Conservation (phyloP, 2,113 vertebrate species). For the Agelaius tricolor region DNA sequence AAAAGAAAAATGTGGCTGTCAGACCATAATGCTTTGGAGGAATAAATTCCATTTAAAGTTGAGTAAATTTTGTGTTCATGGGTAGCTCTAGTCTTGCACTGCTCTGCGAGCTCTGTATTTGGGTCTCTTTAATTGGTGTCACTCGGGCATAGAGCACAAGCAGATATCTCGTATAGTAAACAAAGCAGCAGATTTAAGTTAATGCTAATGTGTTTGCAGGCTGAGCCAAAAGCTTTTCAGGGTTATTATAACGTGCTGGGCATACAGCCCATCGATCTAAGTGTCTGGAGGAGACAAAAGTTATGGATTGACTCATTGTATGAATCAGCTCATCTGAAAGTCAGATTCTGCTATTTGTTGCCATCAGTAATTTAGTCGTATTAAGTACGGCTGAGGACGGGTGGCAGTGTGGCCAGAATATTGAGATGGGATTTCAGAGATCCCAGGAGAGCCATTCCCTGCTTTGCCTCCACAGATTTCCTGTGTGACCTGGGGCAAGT, state of each 20-base stretch:
- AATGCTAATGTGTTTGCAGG: constrained; percentile 72
- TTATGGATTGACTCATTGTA: constrained; percentile 67
- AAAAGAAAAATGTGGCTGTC: not conserved
- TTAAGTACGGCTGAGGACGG: not conserved
- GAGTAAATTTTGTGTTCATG: not conserved
- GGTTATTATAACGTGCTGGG: constrained; percentile 71
- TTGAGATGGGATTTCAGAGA: not conserved
- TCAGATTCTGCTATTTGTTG: constrained; percentile 51
- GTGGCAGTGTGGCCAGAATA: not conserved
- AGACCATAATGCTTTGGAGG: not conserved
- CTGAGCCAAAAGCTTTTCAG: constrained; percentile 69
- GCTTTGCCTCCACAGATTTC: not conserved
- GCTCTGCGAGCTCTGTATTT: not conserved
- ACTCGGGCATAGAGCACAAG: constrained; percentile 30
- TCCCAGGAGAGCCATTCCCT: constrained; percentile 2
- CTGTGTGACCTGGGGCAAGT: not conserved
- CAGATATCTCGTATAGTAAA: constrained; percentile 63
- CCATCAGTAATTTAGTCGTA: constrained; percentile 32
- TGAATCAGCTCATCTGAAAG: constrained; percentile 45
- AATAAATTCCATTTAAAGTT: not conserved
- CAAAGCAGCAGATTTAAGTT: constrained; percentile 72
- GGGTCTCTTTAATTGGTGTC: not conserved
- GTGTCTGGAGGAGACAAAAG: constrained; percentile 68
- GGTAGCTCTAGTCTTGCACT: not conserved
- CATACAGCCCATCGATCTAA: constrained; percentile 67